Percentiles rank a stretch among this genome's conserved stretches.
Evolutionary conservation across 2,888 invertebrate species (phyloP).

Genomic region (Macrosiphum euphorbiae): DNA sequence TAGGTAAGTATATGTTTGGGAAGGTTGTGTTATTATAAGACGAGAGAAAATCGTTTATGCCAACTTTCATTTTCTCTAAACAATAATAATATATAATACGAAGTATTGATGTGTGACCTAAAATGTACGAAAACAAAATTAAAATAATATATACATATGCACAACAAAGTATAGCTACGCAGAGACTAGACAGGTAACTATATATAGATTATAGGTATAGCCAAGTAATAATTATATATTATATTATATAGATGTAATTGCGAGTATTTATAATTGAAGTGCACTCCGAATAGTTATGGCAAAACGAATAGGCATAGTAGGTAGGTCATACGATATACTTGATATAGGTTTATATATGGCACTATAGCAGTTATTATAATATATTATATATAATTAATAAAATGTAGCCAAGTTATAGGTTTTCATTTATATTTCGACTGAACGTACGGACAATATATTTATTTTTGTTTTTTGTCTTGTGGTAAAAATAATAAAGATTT

Average conservation of each 20-base stretch:
- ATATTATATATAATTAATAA: neutral
- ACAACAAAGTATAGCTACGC: neutral
- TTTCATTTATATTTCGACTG: neutral
- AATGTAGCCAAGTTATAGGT: neutral
- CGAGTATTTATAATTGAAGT: neutral
- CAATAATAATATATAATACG: neutral
- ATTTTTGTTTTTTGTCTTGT: neutral
- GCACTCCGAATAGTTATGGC: neutral
- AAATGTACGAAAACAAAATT: neutral
- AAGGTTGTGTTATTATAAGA: neutral
- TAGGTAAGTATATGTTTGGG: neutral
- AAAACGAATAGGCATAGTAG: neutral
- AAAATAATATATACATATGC: neutral
- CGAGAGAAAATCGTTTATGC: neutral
- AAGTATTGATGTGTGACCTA: neutral
- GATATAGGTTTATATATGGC: neutral
- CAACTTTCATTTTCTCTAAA: slow-evolving; percentile 13
- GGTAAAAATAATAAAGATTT: neutral
- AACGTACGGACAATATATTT: neutral
- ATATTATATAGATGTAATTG: neutral
- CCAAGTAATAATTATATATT: neutral
- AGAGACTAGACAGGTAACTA: neutral
- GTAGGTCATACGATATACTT: neutral
- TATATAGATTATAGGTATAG: neutral
- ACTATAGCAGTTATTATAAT: neutral